phyloP scores from a whole-genome alignment of 35 echinoderm and acorn worm species.

The Ptychodera flava region DNA sequence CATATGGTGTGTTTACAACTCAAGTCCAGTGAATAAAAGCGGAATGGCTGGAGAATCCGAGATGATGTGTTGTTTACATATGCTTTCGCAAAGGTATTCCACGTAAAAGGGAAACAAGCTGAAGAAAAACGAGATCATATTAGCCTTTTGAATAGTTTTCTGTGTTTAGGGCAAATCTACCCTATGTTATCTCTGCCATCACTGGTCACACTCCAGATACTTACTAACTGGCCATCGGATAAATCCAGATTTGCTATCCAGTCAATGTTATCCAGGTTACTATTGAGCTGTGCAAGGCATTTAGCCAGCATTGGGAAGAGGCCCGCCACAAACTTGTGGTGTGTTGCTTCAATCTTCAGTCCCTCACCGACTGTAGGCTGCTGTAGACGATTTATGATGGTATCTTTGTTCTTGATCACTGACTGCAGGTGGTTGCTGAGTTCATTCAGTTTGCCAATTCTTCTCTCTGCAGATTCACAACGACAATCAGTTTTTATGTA shows the following conservation, averaged over 20 bases:
- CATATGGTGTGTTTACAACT: no score
- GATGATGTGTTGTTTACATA: no score
- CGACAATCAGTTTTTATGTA: not conserved
- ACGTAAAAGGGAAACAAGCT: no score
- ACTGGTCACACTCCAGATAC: no score
- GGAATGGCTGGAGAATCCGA: no score
- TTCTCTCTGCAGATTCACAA: slow-evolving; percentile 52
- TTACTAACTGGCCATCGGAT: slow-evolving; percentile 73
- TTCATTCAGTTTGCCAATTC: slow-evolving; percentile 46
- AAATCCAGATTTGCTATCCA: slow-evolving; percentile 69
- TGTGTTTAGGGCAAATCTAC: no score
- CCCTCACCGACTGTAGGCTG: slow-evolving; percentile 81
- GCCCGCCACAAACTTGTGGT: slow-evolving; percentile 66
- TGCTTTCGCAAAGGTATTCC: no score
- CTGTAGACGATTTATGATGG: slow-evolving; percentile 71
- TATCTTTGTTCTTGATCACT: slow-evolving; percentile 64
- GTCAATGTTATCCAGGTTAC: slow-evolving; percentile 75
- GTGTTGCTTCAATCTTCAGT: slow-evolving; percentile 69
- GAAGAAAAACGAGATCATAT: no score
- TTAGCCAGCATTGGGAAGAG: slow-evolving; percentile 65
- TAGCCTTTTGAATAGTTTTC: no score
- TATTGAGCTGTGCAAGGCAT: slow-evolving; percentile 57
- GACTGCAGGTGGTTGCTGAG: slow-evolving; percentile 58
- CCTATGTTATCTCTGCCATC: no score
- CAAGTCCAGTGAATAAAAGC: no score